These are phyloP conservation scores for Metopia argyrocephala DNA, from an alignment of 2,888 invertebrate genomes.

Conservation along the genomic window DNA sequence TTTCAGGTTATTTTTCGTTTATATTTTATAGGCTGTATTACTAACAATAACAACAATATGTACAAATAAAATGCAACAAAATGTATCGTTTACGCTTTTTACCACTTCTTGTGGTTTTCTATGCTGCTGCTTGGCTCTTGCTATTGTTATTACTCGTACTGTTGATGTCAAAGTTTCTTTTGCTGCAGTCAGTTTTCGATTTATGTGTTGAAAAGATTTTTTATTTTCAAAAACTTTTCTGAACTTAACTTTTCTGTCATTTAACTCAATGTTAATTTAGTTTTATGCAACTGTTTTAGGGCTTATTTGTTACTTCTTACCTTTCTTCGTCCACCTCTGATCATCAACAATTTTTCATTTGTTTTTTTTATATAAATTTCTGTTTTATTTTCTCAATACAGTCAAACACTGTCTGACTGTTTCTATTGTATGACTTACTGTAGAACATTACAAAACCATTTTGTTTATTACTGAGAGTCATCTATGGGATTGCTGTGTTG, in stretches of 20 bases:
- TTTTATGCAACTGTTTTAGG: constrained; percentile 64
- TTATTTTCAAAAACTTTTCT: background rate
- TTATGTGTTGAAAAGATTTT: constrained; percentile 38
- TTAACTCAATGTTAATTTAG: constrained; percentile 58
- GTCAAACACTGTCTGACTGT: background rate
- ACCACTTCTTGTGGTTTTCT: constrained; percentile 42
- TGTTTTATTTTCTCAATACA: constrained; percentile 3
- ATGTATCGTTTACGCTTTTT: constrained; percentile 42
- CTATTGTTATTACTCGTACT: constrained; percentile 13
- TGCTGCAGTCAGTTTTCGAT: constrained; percentile 11
- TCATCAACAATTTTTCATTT: constrained; percentile 11
- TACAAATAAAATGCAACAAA: no score
- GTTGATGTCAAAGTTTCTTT: background rate
- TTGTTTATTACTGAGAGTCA: background rate
- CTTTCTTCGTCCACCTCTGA: background rate
- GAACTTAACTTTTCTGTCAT: constrained; percentile 27
- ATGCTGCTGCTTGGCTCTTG: constrained; percentile 13
- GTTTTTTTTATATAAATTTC: background rate
- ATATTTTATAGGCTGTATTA: background rate
- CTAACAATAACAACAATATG: background rate
- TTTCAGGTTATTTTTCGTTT: no score
- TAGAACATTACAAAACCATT: background rate
- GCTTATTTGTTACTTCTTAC: constrained; percentile 49
- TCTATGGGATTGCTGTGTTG: background rate
- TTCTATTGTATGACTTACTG: background rate